Conservation (phyloP, 37 sponge, comb jelly and placozoan genomes). For the Halisarca cf. caerulea region DNA sequence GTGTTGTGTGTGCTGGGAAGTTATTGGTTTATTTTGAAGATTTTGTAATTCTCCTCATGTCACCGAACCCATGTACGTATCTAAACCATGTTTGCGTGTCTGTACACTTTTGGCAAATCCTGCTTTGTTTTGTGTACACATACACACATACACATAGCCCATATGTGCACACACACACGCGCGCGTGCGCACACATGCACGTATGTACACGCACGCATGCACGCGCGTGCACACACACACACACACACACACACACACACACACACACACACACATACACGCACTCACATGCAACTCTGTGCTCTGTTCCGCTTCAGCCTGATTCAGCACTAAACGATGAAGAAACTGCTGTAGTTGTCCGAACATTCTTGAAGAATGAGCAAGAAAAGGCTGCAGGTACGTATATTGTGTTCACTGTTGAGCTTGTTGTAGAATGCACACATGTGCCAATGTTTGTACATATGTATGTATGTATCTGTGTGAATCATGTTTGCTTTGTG, state of each 20-base stretch:
- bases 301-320: not conserved
- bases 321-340: not conserved
- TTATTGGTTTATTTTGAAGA: no score
- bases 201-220: not conserved
- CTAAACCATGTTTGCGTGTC: no score
- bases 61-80: no score
- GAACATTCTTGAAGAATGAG: not conserved
- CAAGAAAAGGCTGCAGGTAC: not conserved
- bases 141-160: no score
- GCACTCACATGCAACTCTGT: not conserved
- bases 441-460: no score
- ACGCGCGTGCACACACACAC: not conserved
- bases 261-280: constrained; percentile 32
- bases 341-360: not conserved
- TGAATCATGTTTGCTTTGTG: no score
- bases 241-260: constrained; percentile 10
- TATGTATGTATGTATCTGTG: no score
- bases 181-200: constrained; percentile 21
- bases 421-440: not conserved
- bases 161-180: constrained; percentile 10
- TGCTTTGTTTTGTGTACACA: no score
- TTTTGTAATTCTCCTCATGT: no score
- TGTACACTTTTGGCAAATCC: no score
- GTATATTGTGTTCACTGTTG: not conserved
- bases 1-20: no score